Evolutionary conservation across 2,797 vertebrate species (phyloP).

Genomic region (Hippopotamyrus pictus): DNA sequence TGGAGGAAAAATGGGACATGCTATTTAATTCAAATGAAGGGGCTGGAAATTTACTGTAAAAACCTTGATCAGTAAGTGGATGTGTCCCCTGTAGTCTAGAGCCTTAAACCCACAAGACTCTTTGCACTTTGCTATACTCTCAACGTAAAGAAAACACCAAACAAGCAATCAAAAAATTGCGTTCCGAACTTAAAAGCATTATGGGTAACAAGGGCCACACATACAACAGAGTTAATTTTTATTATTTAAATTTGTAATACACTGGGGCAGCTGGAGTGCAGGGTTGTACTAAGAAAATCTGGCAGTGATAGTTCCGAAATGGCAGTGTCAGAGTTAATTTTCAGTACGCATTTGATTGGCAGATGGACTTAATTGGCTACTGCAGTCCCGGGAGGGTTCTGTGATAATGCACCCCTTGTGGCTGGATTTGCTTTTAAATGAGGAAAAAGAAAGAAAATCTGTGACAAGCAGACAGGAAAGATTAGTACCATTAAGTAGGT

Average conservation of each 20-base stretch:
- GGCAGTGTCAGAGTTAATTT: slow-evolving; percentile 18
- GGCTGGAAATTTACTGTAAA: slow-evolving; percentile 72
- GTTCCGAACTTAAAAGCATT: neutral
- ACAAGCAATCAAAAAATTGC: neutral
- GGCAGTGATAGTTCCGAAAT: neutral
- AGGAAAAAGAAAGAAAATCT: slow-evolving; percentile 25
- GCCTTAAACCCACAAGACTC: neutral
- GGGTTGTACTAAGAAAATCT: neutral
- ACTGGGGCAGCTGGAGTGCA: neutral
- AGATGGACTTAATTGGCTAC: slow-evolving; percentile 23
- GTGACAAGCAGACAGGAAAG: slow-evolving; percentile 37
- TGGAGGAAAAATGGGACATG: slow-evolving; percentile 70
- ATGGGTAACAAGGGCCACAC: neutral
- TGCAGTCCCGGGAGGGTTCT: slow-evolving; percentile 5
- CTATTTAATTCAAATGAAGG: slow-evolving; percentile 76
- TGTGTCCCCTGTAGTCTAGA: slow-evolving; percentile 43
- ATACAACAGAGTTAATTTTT: neutral
- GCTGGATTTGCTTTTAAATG: slow-evolving; percentile 57
- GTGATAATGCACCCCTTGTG: slow-evolving; percentile 35
- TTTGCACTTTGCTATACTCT: neutral
- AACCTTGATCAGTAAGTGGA: slow-evolving; percentile 44
- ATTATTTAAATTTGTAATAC: neutral
- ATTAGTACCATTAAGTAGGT: slow-evolving; percentile 25
- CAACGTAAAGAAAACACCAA: neutral
- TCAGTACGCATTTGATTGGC: slow-evolving; percentile 12